Evolutionary conservation across 2,888 invertebrate species (phyloP), one percentile per base, ranked within the genome.

Genomic region (Cryptosula pallasiana): DNA sequence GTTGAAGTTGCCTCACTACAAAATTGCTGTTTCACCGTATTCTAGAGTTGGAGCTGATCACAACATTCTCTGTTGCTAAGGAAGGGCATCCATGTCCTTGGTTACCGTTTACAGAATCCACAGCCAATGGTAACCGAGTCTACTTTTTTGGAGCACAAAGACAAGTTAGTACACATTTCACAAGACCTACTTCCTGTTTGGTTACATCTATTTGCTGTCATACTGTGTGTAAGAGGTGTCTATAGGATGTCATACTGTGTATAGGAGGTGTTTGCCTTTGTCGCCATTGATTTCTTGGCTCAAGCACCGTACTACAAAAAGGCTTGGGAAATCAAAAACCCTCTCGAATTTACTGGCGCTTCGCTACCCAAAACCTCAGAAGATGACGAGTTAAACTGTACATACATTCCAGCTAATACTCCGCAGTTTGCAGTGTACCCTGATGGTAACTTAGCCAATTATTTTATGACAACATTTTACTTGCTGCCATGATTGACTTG

Each of bases 241-340:
- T n/a, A 23, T n/a, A 16, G 23, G 13, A 16, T 55, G 23, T 55
- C 3, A n/a, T 55, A 5, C 23, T 55, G 55, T 16, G 25, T 55
- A n/a, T n/a, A 55, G 55, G 55, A 55, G 55, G 25, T 55, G 25
- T 20, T 5, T 55, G 55, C n/a, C 5, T n/a, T 55, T n/a, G 55
- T 55, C n/a, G 55, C 55, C 55, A n/a, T 55, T 55, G 55, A 55
- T 20, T 55, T 55, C 23, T n/a, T 55, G 55, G 55, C 9, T 5
- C n/a, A 55, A 3, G 13, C 9, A 5, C 55, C 55, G 5, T 55
- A 55, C 55, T 55, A 55, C 55, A 55, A 5, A 25, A 55, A 55
- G n/a, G 23, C 25, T 3, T 55, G 55, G 55, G 55, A 55, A 55
- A 3, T 55, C n/a, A n/a, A n/a, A n/a, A n/a, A n/a, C n/a, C n/a